phyloP scores from a whole-genome alignment of 2,113 vertebrate genomes.

The Aramus guarauna region DNA sequence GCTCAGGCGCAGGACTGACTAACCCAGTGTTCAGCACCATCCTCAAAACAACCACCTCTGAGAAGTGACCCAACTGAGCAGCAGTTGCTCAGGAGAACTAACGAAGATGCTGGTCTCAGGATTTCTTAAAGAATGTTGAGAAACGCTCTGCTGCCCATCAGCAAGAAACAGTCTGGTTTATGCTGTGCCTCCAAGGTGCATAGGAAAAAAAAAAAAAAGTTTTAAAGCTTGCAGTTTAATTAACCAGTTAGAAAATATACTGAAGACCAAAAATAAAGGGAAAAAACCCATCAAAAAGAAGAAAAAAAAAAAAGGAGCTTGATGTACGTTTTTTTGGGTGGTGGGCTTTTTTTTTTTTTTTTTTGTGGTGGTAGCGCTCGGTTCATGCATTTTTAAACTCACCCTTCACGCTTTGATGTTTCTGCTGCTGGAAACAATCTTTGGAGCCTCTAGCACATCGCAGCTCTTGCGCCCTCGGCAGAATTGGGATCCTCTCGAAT shows the following conservation, averaged over 20 bases:
- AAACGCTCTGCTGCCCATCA: neutral
- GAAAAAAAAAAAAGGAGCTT: neutral
- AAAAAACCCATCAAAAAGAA: neutral
- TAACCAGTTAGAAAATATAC: neutral
- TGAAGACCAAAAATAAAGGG: neutral
- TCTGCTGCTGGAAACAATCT: constrained; percentile 61
- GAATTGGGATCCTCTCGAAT: constrained; percentile 66
- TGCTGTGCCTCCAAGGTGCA: neutral
- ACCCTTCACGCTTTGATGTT: constrained; percentile 58
- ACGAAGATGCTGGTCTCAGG: neutral
- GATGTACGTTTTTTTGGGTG: neutral
- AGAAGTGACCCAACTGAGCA: neutral
- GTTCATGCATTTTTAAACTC: constrained; percentile 35
- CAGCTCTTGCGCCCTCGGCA: constrained; percentile 54
- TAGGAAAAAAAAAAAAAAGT: neutral
- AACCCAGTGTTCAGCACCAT: neutral
- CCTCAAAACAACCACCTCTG: neutral
- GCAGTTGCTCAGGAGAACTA: neutral
- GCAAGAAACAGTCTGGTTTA: neutral
- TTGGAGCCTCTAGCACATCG: constrained; percentile 33
- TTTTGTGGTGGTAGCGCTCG: neutral
- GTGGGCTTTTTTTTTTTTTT: neutral
- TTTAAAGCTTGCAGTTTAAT: neutral
- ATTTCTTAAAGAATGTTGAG: neutral
- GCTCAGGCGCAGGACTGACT: neutral